Conservation (phyloP, 2,113 vertebrate genomes). For the Upupa epops region DNA sequence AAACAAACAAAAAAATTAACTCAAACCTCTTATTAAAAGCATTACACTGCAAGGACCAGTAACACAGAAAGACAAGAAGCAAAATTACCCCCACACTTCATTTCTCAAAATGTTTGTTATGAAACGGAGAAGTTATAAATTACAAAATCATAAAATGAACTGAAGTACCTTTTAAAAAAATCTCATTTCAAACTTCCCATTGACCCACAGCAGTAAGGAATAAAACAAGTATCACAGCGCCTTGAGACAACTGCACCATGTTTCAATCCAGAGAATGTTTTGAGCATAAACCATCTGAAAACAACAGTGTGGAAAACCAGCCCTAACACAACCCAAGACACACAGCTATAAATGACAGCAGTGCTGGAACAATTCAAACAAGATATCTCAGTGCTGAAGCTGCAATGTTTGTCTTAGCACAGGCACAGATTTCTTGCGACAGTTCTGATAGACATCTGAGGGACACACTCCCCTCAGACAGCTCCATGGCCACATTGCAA, state of each 20-base stretch:
- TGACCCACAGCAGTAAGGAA: background rate
- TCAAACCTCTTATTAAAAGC: background rate
- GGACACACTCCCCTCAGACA: background rate
- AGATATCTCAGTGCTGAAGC: background rate
- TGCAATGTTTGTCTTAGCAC: slow-evolving; percentile 3
- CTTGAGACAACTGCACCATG: background rate
- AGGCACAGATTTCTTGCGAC: background rate
- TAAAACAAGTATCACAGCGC: background rate
- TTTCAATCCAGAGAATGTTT: background rate
- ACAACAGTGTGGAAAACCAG: background rate
- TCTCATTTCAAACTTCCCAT: background rate
- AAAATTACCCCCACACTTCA: background rate
- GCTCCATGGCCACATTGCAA: background rate
- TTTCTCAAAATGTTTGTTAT: background rate
- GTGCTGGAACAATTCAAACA: background rate
- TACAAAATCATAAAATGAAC: background rate
- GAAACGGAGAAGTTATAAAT: background rate
- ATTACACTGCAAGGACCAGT: background rate
- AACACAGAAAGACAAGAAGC: background rate
- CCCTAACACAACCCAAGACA: background rate
- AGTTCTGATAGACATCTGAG: slow-evolving; percentile 10
- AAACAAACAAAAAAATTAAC: background rate
- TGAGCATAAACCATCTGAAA: slow-evolving; percentile 26
- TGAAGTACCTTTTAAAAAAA: background rate
- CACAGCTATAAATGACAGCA: background rate